Percentiles rank a stretch among this genome's conserved stretches.
phyloP scores from a whole-genome alignment of 1,140 invertebrate genomes.

The Pristionchus pacificus region DNA sequence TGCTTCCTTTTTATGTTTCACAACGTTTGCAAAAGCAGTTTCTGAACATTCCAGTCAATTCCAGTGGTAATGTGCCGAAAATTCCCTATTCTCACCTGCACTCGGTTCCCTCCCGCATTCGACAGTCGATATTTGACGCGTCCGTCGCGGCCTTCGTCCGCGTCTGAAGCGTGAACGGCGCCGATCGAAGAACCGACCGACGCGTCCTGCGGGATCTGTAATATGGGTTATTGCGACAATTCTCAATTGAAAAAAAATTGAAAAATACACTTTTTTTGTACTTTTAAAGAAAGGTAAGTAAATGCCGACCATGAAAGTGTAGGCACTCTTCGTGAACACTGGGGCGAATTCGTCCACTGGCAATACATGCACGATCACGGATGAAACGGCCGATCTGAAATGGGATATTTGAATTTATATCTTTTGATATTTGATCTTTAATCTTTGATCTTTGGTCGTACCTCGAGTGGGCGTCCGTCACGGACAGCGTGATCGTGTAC shows the following conservation, averaged over 20 bases:
- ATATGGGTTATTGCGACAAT: too few species aligned
- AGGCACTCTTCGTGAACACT: constrained; percentile 41
- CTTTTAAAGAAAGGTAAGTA: too few species aligned
- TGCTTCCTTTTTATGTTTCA: too few species aligned
- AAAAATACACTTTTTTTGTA: too few species aligned
- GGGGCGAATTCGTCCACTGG: constrained; percentile 53
- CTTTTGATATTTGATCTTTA: too few species aligned
- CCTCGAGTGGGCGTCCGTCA: constrained; percentile 28
- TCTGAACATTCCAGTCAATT: too few species aligned
- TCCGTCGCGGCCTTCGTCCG: background rate
- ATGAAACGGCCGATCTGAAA: constrained; percentile 39
- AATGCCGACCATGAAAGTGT: constrained; percentile 54
- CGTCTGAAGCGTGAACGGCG: background rate
- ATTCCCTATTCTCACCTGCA: too few species aligned
- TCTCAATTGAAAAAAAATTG: too few species aligned
- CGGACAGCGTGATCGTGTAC: constrained; percentile 40
- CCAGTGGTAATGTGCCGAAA: too few species aligned
- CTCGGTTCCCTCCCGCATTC: too few species aligned
- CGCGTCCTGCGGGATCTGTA: background rate
- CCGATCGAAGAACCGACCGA: background rate
- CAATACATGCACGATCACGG: constrained; percentile 39
- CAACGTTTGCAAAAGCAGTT: too few species aligned
- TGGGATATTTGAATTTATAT: background rate
- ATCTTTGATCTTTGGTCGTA: background rate
- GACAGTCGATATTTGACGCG: background rate